Evolutionary conservation across 2,888 invertebrate genomes (phyloP).

Genomic region (Drosophila paracracens): DNA sequence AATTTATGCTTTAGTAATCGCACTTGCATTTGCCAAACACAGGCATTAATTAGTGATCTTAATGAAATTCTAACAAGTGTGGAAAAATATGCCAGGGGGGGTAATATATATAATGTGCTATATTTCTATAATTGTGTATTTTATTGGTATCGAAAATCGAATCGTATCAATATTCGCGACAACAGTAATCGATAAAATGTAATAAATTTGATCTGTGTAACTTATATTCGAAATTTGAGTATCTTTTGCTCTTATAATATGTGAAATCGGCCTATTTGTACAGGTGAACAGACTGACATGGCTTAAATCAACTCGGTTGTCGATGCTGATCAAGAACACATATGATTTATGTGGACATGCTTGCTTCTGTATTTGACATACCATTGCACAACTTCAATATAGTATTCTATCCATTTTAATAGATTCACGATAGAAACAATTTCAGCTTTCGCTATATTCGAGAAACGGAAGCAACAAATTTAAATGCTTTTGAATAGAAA

Average conservation of each 20-base stretch:
- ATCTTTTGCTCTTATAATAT: background rate
- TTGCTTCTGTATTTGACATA: background rate
- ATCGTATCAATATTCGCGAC: background rate
- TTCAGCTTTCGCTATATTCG: background rate
- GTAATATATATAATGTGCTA: background rate
- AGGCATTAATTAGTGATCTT: background rate
- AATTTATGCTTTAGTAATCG: background rate
- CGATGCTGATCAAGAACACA: background rate
- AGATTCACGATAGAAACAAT: background rate
- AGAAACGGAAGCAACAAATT: background rate
- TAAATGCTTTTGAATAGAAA: background rate
- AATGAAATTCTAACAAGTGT: background rate
- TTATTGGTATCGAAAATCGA: background rate
- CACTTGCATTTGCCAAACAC: background rate
- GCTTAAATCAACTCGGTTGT: background rate
- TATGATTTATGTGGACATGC: background rate
- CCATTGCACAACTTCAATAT: background rate
- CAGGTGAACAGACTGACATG: background rate
- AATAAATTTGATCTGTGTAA: background rate
- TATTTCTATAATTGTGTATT: background rate
- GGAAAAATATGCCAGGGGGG: background rate
- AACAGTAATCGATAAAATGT: background rate
- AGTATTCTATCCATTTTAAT: background rate
- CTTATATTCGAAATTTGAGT: background rate
- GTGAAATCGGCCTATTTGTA: background rate